Base-by-base conservation (phyloP, 1,140 invertebrate genomes). In the Sarcophaga peregrina region DNA sequence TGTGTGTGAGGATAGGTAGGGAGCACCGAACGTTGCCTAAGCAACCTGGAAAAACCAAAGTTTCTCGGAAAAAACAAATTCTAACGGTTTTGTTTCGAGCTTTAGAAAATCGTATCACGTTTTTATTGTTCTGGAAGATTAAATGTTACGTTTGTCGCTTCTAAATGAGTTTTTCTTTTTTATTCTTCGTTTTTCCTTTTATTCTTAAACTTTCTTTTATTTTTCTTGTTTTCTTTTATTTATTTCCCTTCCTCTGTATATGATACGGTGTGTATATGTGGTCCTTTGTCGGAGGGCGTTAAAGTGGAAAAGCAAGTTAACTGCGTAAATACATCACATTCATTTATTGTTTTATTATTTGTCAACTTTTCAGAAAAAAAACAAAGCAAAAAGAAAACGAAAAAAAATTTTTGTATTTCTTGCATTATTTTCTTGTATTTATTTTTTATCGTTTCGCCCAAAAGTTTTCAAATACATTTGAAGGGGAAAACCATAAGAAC, bases 111-210 rank as follows among this genome's bases (percentile, higher is more conserved):
- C 62, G 20, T 4, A 68, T 68, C 62, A 68, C 62, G 62, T 68
- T 9, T 68, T 68, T 17, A 68, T 20, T 68, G 62, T 68, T 68
- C 62, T 68, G 62, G 62, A 68, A 68, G 62, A 68, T 68, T 68
- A 68, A 68, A 68, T 68, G 62, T 68, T 68, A 68, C 62, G 62
- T 68, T 68, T 68, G 62, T 68, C 62, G 62, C 17, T 17, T 68
- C 17, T 68, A 68, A 68, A 68, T 68, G 62, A 68, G 62, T 25
- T 68, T 68, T 7, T 68, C 0, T 68, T 5, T 20, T 25, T 17
- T 20, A 9, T 17, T 20, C 8, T 8, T 58, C 15, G 7, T 58
- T 58, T 11, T 5, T 58, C 15, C 13, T 58, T 58, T 58, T 58
- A n/a, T 58, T 58, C n/a, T 7, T 68, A 8, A 20, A 20, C 62